These are phyloP conservation scores for Seriola aureovittata DNA, from an alignment of 2,113 vertebrate species.

Conservation along the genomic window DNA sequence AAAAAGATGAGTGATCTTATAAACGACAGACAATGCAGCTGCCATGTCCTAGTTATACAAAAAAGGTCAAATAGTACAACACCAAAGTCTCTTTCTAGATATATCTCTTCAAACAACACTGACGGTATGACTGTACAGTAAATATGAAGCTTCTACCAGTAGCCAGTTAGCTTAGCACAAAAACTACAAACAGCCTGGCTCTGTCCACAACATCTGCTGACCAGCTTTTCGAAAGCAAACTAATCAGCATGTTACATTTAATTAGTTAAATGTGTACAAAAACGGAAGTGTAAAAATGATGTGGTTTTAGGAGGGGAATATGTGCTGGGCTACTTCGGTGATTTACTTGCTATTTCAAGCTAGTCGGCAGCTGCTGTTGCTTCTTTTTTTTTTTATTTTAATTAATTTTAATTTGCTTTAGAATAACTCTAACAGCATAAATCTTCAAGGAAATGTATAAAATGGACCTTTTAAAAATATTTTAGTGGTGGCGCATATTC, in stretches of 20 bases:
- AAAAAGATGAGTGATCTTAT: slow-evolving; percentile 30
- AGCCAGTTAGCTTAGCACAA: not conserved
- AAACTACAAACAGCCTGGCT: not conserved
- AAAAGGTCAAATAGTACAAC: not conserved
- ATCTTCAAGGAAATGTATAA: not conserved
- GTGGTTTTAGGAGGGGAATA: not conserved
- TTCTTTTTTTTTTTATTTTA: no score
- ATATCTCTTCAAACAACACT: not conserved
- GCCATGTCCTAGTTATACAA: not conserved
- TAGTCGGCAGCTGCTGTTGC: not conserved
- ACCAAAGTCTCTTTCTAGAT: not conserved
- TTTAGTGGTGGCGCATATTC: not conserved
- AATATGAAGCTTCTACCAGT: not conserved
- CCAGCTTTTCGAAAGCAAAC: not conserved
- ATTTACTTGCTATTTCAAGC: not conserved
- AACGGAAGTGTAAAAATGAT: not conserved
- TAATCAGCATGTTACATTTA: not conserved
- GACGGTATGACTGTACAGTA: not conserved
- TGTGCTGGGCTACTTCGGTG: no score
- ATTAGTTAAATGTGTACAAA: not conserved
- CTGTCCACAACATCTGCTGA: not conserved
- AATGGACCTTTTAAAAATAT: not conserved
- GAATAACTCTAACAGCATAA: not conserved
- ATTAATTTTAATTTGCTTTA: not conserved
- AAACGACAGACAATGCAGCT: not conserved